Evolutionary conservation across 2,113 vertebrate genomes (phyloP).

Genomic region (Megalops atlanticus): DNA sequence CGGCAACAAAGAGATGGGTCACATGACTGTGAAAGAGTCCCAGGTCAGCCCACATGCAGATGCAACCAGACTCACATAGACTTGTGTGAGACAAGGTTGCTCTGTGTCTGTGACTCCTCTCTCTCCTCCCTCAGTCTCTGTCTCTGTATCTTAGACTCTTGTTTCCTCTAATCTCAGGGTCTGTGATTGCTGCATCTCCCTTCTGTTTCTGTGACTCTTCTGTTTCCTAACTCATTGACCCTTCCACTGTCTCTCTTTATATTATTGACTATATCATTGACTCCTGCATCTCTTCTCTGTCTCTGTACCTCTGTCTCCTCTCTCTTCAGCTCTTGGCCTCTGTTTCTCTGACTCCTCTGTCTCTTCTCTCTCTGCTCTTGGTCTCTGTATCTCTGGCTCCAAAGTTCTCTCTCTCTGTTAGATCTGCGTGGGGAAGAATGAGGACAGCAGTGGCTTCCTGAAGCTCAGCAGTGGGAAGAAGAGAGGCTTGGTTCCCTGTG

Average conservation of each 20-base stretch:
- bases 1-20: conserved; percentile 83
- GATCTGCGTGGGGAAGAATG: conserved; percentile 83
- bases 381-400: background rate
- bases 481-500: conserved; percentile 79
- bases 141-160: no score
- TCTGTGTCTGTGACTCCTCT: background rate
- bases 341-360: background rate
- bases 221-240: no score
- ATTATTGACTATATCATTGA: background rate
- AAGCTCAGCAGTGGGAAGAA: conserved; percentile 86
- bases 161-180: no score
- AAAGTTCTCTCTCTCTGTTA: conserved; percentile 40
- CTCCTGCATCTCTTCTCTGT: background rate
- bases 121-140: background rate
- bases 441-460: conserved; percentile 77
- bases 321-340: background rate
- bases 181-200: no score
- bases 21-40: conserved; percentile 84
- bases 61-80: conserved; percentile 1
- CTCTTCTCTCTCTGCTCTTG: background rate
- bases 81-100: background rate
- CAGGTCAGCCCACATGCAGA: conserved; percentile 71
- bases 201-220: no score
- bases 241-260: no score
- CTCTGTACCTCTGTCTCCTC: background rate